Evolutionary conservation across 2,113 vertebrate species (phyloP).

Genomic region (Plestiodon gilberti): DNA sequence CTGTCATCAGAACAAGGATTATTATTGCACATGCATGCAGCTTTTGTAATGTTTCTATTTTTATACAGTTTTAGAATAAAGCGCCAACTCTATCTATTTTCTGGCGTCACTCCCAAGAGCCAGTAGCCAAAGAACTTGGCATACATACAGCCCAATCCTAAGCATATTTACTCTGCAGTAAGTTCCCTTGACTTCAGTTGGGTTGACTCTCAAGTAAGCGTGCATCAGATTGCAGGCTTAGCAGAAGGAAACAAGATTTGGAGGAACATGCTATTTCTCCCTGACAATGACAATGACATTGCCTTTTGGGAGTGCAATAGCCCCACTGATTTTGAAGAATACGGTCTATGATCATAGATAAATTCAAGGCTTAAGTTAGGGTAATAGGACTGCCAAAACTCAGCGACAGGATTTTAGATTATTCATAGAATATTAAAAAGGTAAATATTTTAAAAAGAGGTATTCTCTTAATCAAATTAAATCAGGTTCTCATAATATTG

Average conservation of each 20-base stretch:
- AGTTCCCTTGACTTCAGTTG: neutral
- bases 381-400: slow-evolving; percentile 21
- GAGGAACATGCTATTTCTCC: slow-evolving; percentile 32
- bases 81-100: slow-evolving; percentile 59
- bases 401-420: slow-evolving; percentile 14
- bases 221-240: neutral
- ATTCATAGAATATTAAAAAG: neutral
- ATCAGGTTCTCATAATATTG: neutral
- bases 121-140: slow-evolving; percentile 51
- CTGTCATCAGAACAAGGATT: slow-evolving; percentile 25
- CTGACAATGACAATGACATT: slow-evolving; percentile 32
- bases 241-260: slow-evolving; percentile 43
- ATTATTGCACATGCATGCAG: slow-evolving; percentile 60
- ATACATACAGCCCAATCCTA: neutral
- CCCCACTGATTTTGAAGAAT: slow-evolving; percentile 31
- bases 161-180: neutral
- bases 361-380: neutral
- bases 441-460: slow-evolving; percentile 38
- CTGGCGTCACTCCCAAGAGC: slow-evolving; percentile 19
- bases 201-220: neutral
- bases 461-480: neutral
- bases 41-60: slow-evolving; percentile 63
- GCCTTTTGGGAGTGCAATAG: neutral
- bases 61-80: slow-evolving; percentile 55
- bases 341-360: slow-evolving; percentile 40